Evolutionary conservation across 2,888 invertebrate species (phyloP).

Genomic region (Agrotis ipsilon): DNA sequence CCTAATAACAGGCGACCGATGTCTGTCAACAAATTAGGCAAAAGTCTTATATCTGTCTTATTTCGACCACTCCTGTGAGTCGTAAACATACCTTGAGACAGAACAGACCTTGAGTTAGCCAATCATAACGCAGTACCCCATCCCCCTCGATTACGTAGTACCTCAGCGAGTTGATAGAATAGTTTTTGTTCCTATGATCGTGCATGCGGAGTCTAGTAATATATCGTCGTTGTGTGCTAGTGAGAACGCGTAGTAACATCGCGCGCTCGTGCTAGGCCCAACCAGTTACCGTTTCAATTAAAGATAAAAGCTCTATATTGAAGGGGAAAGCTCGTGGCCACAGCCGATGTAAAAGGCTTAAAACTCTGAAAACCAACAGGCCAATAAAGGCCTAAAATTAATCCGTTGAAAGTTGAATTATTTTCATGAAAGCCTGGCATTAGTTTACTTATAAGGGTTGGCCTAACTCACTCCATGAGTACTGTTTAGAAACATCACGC

Average conservation of each 20-base stretch:
- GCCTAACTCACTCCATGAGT: constrained; percentile 1
- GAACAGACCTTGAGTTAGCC: too few relatives aligned
- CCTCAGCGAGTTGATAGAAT: too few relatives aligned
- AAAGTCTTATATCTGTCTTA: too few relatives aligned
- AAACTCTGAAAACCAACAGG: constrained; percentile 17
- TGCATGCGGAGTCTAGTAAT: too few relatives aligned
- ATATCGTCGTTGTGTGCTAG: too few relatives aligned
- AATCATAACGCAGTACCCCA: too few relatives aligned
- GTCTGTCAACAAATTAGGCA: too few relatives aligned
- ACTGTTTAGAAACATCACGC: neutral
- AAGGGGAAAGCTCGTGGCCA: constrained; percentile 16
- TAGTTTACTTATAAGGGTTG: neutral
- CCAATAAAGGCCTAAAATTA: constrained; percentile 10
- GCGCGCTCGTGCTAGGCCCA: neutral
- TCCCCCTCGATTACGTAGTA: too few relatives aligned
- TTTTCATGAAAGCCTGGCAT: constrained; percentile 15
- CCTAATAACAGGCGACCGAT: too few relatives aligned
- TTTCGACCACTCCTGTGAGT: too few relatives aligned
- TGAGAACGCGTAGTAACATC: neutral
- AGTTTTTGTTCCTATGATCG: too few relatives aligned
- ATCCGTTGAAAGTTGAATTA: neutral
- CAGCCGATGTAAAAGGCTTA: constrained; percentile 21
- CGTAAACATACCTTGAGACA: too few relatives aligned
- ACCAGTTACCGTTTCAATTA: constrained; percentile 53
- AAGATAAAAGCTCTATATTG: constrained; percentile 50